Base-by-base conservation (phyloP, 2,113 vertebrate species). In the Apteryx mantelli region DNA sequence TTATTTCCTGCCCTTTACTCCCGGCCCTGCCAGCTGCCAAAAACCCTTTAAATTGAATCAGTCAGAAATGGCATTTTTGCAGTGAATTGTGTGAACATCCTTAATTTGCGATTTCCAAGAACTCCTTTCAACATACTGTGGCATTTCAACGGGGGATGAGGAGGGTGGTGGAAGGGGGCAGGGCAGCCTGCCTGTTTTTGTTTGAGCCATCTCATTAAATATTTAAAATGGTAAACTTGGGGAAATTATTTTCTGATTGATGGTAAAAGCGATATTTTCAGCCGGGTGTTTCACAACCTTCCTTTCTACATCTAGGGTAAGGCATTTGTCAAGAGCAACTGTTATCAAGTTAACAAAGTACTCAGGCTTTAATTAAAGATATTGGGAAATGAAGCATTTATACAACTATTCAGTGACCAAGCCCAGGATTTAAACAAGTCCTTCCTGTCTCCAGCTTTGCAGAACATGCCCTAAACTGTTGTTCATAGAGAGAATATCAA, bases 1-100 rank as follows among this genome's bases (percentile, higher is more conserved):
- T 3, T 76, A 89, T 91, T 97, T 97, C 98, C 98, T 97, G 95
- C 97, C 96, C 96, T 94, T 97, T 93, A 66, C 90, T 36, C 64
- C 77, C 82, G 34, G 76, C 26, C 79, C 76, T 68, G 58, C 90
- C 89, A 71, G 82, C 52, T 96, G 96, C 97, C 98, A 98, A 91
- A 94, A 93, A 96, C 69, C 95, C 95, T 96, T 97, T 68, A 68
- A 86, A 96, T 26, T 40, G 74, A 53, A 89, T 91, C 96, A 90
- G 34, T 94, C 74, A 91, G 89, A 88, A 94, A 88, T 8, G 53
- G 81, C 66, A 53, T 50, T 63, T 58, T 56, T 66, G 69, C 81
- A 86, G 94, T 97, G 95, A 97, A 96, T 82, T 86, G 53, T 91
- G 34, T 81, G 97, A 94, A 98, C 86, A 65, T 95, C 91, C 95